Evolutionary conservation across 1,140 invertebrate genomes (phyloP), one percentile per base, ranked within the genome.

Genomic region (Drosophila bocqueti): DNA sequence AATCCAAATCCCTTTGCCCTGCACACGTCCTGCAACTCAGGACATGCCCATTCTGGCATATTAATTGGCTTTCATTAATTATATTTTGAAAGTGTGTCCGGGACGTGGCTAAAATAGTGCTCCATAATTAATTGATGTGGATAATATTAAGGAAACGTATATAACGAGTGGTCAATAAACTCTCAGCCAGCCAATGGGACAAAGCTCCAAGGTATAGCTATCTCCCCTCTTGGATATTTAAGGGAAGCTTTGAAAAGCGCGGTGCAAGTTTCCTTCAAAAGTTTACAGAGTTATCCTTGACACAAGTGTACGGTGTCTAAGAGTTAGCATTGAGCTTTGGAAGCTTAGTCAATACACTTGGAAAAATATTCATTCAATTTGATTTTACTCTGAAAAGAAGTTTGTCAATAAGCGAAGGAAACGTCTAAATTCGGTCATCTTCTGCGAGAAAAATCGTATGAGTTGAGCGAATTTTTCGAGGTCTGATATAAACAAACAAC

Each of bases 61-160:
- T 72, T 89, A 89, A 83, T 87, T 87, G 73, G 73, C 43, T 81
- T 81, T 78, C 71, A 87, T 89, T 83, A 83, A 83, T 81, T 77
- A 81, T 83, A 80, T 83, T 87, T 87, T 68, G 69, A 61, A 50
- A 61, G 60, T 76, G 76, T 83, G 76, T 79, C 43, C 49, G 34
- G 40, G 63, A 76, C 65, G 47, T 62, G 66, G 49, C 65, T 52
- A 57, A 79, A 75, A 79, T 82, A 73, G 66, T 73, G 55, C 38
- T 52, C 45, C 74, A 68, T 85, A 81, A 86, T 85, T 85, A 75
- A 85, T 86, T 76, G 81, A 58, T 52, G 47, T 76, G 61, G 49
- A 58, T 62, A 68, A 55, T 66, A 68, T 61, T 69, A 67, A 52
- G 42, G 54, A 68, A 74, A 66, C 50, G 64, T 47, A 21, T 42